Conservation (phyloP, 2,797 vertebrate species). For the Siniperca obscura region DNA sequence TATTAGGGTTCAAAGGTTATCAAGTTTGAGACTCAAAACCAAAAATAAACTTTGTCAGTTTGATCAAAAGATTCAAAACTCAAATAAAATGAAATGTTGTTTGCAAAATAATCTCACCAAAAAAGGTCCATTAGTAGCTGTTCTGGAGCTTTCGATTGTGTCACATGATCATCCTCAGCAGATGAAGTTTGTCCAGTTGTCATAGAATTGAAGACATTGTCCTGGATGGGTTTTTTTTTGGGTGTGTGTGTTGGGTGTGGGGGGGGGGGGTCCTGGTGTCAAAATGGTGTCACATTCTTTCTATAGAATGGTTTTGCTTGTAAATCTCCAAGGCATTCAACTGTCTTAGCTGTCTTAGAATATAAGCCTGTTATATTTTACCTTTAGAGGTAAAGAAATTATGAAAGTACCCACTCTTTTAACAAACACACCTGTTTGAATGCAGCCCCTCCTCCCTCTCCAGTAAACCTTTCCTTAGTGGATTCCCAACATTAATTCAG, state of each 20-base stretch:
- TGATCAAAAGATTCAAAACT: not conserved
- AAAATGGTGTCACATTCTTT: not conserved
- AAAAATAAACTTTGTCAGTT: not conserved
- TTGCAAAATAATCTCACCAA: not conserved
- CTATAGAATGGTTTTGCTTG: not conserved
- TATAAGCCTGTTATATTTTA: not conserved
- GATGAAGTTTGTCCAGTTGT: not conserved
- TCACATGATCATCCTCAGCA: not conserved
- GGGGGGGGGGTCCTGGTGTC: too few relatives aligned
- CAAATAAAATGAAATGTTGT: not conserved
- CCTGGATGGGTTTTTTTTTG: not conserved
- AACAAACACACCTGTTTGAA: not conserved
- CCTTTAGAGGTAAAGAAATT: not conserved
- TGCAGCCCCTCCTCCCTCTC: not conserved
- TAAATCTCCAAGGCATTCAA: too few relatives aligned
- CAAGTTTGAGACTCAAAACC: not conserved
- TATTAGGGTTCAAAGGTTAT: not conserved
- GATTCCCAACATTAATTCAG: slow-evolving; percentile 10
- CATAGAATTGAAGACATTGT: not conserved
- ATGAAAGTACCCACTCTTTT: not conserved
- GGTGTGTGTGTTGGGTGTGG: too few relatives aligned
- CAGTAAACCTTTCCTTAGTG: not conserved
- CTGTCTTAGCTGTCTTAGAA: not conserved
- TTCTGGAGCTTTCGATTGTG: not conserved
- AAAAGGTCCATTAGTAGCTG: not conserved